A percentile compares a stretch with the other conserved stretches of the same genome.
Evolutionary conservation across 2,113 vertebrate genomes (phyloP).

Genomic region (Sphyrna mokarran): DNA sequence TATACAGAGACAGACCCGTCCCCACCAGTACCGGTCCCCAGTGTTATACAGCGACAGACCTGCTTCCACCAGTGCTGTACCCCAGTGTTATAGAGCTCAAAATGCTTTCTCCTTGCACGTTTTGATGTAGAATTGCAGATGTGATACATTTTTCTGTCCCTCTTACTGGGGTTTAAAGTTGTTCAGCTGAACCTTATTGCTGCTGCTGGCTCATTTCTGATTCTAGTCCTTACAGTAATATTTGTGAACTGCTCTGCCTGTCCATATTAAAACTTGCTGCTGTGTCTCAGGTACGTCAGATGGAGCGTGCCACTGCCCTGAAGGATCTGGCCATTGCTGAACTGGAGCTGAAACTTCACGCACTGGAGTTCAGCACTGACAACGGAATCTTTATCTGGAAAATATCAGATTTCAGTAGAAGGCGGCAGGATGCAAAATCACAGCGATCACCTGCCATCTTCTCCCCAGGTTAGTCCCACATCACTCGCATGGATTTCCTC

Average conservation of each 20-base stretch:
- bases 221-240: neutral
- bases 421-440: constrained; percentile 73
- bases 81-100: neutral
- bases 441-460: constrained; percentile 81
- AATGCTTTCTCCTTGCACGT: neutral
- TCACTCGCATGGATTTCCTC: neutral
- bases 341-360: constrained; percentile 68
- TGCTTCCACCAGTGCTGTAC: neutral
- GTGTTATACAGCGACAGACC: neutral
- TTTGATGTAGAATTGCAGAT: neutral
- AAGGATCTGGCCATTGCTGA: constrained; percentile 78
- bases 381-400: constrained; percentile 87
- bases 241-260: too few relatives aligned
- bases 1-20: neutral
- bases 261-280: neutral
- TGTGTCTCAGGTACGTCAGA: constrained; percentile 68
- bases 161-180: neutral
- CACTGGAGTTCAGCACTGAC: constrained; percentile 70
- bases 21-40: neutral
- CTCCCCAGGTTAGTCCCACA: constrained; percentile 70
- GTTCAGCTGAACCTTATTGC: neutral
- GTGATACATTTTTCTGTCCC: too few relatives aligned
- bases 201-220: too few relatives aligned
- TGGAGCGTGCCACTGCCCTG: constrained; percentile 71
- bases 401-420: constrained; percentile 72